A percentile compares a stretch with the other conserved stretches of the same genome.
phyloP scores from a whole-genome alignment of 2,113 vertebrate genomes.

The Cottus gobio region DNA sequence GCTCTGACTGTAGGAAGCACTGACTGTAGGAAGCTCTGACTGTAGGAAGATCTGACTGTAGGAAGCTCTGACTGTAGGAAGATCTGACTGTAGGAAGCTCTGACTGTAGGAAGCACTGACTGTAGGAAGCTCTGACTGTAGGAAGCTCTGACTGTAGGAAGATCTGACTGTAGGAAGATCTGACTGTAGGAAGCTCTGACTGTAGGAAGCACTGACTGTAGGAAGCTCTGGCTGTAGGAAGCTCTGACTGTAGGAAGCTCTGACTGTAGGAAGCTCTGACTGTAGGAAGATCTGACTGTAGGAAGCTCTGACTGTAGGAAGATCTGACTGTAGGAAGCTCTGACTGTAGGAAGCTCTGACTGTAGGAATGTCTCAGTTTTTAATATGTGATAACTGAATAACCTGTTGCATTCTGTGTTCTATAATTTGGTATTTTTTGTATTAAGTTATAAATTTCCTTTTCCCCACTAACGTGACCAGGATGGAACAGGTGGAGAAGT shows the following conservation, averaged over 20 bases:
- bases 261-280: background rate
- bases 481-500: background rate
- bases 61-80: too few relatives aligned
- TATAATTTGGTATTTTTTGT: background rate
- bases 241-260: slow-evolving; percentile 1
- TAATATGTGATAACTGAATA: background rate
- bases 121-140: background rate
- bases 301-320: too few relatives aligned
- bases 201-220: too few relatives aligned
- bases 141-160: too few relatives aligned
- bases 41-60: too few relatives aligned
- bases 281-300: too few relatives aligned
- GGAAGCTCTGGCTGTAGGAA: too few relatives aligned
- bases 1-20: too few relatives aligned
- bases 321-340: slow-evolving; percentile 1
- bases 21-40: background rate
- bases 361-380: background rate
- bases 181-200: background rate
- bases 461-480: background rate
- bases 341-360: background rate
- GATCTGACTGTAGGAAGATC: background rate
- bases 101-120: too few relatives aligned
- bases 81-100: background rate
- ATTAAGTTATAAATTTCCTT: background rate
- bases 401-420: background rate